Conservation (phyloP, 2,888 invertebrate genomes). For the Leucania comma region DNA sequence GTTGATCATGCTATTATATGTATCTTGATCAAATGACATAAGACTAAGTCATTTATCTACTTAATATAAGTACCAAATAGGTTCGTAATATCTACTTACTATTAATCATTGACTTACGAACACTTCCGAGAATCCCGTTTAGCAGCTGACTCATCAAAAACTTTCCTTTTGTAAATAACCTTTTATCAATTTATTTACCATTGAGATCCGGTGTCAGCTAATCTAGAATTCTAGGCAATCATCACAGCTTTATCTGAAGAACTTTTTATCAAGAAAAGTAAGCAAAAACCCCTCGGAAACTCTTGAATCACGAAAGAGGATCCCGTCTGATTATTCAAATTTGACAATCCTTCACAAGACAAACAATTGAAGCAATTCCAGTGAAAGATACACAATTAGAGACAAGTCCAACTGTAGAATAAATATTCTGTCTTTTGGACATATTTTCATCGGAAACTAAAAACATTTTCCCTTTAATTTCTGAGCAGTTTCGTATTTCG, state of each 20-base stretch:
- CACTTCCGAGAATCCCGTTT: background rate
- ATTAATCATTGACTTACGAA: background rate
- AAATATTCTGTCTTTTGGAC: slow-evolving; percentile 61
- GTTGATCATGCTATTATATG: too few relatives aligned
- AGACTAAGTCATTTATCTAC: background rate
- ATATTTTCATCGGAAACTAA: slow-evolving; percentile 54
- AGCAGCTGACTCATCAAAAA: slow-evolving; percentile 16
- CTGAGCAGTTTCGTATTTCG: slow-evolving; percentile 35
- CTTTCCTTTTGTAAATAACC: slow-evolving; percentile 13
- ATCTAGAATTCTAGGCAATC: slow-evolving; percentile 54
- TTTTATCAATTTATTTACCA: slow-evolving; percentile 30
- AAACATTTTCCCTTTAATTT: slow-evolving; percentile 42
- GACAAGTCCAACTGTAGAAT: slow-evolving; percentile 70
- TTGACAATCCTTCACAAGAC: slow-evolving; percentile 70
- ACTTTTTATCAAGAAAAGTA: slow-evolving; percentile 52
- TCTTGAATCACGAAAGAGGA: slow-evolving; percentile 49
- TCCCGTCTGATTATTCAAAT: slow-evolving; percentile 71
- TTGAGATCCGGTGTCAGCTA: slow-evolving; percentile 26
- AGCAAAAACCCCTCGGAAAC: slow-evolving; percentile 46
- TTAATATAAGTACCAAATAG: background rate
- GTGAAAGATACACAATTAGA: slow-evolving; percentile 77
- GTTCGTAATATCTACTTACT: background rate
- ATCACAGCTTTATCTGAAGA: slow-evolving; percentile 51
- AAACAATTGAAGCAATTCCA: slow-evolving; percentile 72
- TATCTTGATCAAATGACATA: too few relatives aligned